Evolutionary conservation across 2,113 vertebrate species (phyloP), one percentile per base, ranked within the genome.

Genomic region (Fregata magnificens): DNA sequence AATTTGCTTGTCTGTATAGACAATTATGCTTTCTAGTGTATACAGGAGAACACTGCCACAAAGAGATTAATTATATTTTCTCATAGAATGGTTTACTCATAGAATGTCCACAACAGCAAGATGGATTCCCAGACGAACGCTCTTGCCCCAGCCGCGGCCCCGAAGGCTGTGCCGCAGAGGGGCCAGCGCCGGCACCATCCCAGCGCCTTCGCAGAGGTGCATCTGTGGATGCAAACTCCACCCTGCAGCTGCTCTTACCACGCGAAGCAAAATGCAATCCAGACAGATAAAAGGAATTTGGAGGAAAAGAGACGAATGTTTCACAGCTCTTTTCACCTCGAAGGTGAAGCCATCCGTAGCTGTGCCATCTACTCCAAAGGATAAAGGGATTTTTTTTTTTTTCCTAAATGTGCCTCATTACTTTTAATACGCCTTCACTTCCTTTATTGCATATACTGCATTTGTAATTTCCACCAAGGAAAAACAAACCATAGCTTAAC

Each of bases 391-490:
- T 13, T 26, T 50, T 29, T 40, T 25, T 65, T 82, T 55, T 28
- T 32, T 8, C 18, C 56, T 78, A 49, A 79, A 87, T 50, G 50
- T 53, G 52, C 86, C 88, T 91, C 78, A 74, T 90, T 94, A 86
- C 61, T 97, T 91, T 89, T 93, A 89, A 96, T 89, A 86, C 38
- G 40, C 71, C 38, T 85, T 97, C 63, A 87, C 76, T 96, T 96
- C 96, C 90, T 97, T 95, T 86, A 97, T 52, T 97, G 81, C 92
- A 83, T 88, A 82, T 69, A 79, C 42, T 13, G 15, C 56, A 90
- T 91, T 95, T 94, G 94, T 96, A 94, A 97, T 92, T 92, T 91
- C 77, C 95, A 98, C 82, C 78, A 91, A 88, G 90, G 94, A 83
- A 97, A 97, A 97, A 90, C 90, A 97, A 96, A 95, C 62, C 34